Base-by-base conservation (phyloP, 2,797 vertebrate genomes). In the Fundulus diaphanus region DNA sequence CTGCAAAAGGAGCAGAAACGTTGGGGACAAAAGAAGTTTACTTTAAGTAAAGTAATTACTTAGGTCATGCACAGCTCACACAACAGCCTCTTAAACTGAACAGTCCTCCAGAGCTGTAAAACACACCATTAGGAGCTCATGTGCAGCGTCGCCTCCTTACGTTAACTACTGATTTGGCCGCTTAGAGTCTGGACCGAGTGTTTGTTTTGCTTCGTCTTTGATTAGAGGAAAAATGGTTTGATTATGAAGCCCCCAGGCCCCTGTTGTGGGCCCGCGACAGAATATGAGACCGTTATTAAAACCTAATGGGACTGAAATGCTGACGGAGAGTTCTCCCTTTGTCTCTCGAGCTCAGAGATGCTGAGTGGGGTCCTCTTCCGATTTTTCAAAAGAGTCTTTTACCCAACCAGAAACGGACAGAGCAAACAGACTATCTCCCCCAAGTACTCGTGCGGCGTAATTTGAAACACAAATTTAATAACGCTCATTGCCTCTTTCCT, bases 201-300 rank as follows among this genome's bases (percentile, higher is more conserved):
- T 93, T 92, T 92, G 88, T 90, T 92, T 92, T 89, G 90, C 87
- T 90, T 93, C 83, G 82, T 83, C 82, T 90, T 82, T 92, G 83
- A 93, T 93, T 92, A 92, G 92, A 93, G 86, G 82, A 66, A 85
- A 44, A 92, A 82, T 84, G 82, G 84, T 89, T 84, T 88, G 82
- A 89, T 92, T 89, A 92, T 83, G 79, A 90, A 88, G 87, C 87
- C 86, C 90, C 57, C 74, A 76, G 82, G 81, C 87, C 78, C 66
- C 80, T 68, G 83, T 89, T 86, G 40, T 69, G 85, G 85, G 85
- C 77, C 89, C 85, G 81, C 83, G 84, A 84, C 85, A 85, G 89
- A 86, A 90, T 89, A 90, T 88, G 80, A 89, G 82, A 88, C 83
- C 84, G 85, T 92, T 93, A 93, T 92, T 93, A 94, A 93, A 91